phyloP scores from a whole-genome alignment of 2,797 vertebrate species.

The Mycteria americana region DNA sequence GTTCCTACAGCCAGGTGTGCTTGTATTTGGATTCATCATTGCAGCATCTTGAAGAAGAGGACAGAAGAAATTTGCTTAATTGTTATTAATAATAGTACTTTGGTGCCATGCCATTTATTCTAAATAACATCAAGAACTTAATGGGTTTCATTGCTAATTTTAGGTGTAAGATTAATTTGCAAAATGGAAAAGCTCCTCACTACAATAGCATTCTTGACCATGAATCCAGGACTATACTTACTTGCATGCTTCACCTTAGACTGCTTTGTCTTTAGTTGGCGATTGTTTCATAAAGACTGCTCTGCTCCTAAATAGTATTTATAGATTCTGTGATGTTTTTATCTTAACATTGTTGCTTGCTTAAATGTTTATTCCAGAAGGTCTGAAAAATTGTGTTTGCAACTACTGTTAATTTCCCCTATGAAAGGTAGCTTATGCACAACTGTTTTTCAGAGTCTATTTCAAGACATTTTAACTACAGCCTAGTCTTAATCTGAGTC shows the following conservation, averaged over 20 bases:
- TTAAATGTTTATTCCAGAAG: neutral
- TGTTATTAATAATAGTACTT: neutral
- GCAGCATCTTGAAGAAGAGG: neutral
- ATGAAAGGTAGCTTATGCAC: neutral
- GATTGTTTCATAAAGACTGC: neutral
- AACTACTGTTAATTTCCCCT: neutral
- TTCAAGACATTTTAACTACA: neutral
- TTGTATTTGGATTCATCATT: neutral
- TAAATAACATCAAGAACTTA: neutral
- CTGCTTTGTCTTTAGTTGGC: neutral
- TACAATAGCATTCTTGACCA: neutral
- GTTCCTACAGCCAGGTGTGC: neutral
- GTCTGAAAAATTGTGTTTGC: slow-evolving; percentile 4
- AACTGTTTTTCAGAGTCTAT: neutral
- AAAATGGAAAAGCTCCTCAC: neutral
- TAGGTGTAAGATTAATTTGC: neutral
- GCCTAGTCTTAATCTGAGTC: neutral
- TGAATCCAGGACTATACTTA: neutral
- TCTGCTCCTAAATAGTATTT: neutral
- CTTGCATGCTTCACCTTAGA: neutral
- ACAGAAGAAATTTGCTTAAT: neutral
- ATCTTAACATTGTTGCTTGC: neutral
- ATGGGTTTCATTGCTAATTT: neutral
- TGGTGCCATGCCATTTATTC: neutral
- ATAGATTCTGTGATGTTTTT: neutral